Evolutionary conservation across 1,140 invertebrate genomes (phyloP).

Genomic region (Drosophila subpulchrella): DNA sequence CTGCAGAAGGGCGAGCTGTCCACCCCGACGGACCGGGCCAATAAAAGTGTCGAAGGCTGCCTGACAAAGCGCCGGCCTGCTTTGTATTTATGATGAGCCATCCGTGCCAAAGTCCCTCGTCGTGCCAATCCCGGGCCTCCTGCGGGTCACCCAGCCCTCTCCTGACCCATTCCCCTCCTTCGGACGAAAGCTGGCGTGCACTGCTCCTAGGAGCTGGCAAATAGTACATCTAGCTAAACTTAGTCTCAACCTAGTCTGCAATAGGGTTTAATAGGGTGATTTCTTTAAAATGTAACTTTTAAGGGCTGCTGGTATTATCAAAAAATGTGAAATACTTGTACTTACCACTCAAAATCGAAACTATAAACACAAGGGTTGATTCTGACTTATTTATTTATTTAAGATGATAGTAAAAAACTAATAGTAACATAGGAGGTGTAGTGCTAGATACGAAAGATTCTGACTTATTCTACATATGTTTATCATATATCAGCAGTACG

Average conservation of each 20-base stretch:
- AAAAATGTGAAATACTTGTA: too few species aligned
- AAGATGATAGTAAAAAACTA: too few species aligned
- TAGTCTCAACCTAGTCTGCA: neutral
- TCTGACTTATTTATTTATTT: too few species aligned
- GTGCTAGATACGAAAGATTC: too few species aligned
- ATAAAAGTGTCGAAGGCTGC: conserved; percentile 74
- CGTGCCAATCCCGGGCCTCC: conserved; percentile 40
- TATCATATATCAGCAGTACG: too few species aligned
- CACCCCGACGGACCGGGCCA: conserved; percentile 59
- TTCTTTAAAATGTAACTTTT: too few species aligned
- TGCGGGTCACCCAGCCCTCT: conserved; percentile 37
- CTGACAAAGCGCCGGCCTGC: conserved; percentile 74
- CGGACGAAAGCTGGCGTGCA: neutral
- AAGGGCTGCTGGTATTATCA: too few species aligned
- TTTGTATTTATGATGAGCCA: conserved; percentile 80
- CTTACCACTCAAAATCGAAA: too few species aligned
- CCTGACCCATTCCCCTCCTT: conserved; percentile 5
- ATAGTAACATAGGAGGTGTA: too few species aligned
- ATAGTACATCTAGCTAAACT: neutral
- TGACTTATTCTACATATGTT: too few species aligned
- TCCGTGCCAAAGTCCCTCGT: conserved; percentile 50
- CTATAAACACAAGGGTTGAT: too few species aligned
- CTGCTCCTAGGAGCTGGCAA: neutral
- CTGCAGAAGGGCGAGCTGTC: conserved; percentile 1
- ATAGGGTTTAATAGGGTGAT: too few species aligned